phyloP scores from a whole-genome alignment of 2,888 invertebrate genomes.

The Drosophila pegasa region DNA sequence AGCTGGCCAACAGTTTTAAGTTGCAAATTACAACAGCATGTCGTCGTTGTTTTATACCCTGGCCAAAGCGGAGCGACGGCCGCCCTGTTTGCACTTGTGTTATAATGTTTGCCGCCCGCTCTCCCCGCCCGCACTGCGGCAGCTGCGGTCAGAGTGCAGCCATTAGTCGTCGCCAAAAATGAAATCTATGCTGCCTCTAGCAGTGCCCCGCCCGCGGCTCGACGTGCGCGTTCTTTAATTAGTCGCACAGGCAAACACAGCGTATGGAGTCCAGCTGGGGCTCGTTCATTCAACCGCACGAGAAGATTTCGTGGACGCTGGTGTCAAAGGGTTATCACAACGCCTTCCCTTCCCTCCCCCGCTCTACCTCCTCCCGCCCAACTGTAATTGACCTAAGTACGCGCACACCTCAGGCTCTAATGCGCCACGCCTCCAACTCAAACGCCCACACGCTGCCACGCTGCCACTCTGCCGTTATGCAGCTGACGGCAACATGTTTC shows the following conservation, averaged over 20 bases:
- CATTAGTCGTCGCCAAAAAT: conserved; percentile 78
- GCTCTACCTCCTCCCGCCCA: not conserved
- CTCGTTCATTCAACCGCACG: conserved; percentile 16
- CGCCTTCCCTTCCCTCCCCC: not conserved
- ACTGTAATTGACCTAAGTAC: conserved; percentile 71
- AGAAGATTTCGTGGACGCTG: conserved; percentile 14
- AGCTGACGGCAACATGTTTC: conserved; percentile 60
- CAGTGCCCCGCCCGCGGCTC: not conserved
- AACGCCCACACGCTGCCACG: not conserved
- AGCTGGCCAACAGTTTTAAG: conserved; percentile 67
- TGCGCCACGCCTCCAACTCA: conserved; percentile 17
- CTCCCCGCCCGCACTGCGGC: conserved; percentile 41
- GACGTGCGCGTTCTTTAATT: conserved; percentile 76
- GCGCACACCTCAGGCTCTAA: conserved; percentile 61
- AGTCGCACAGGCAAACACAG: conserved; percentile 48
- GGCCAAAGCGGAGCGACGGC: not conserved
- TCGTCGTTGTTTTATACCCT: conserved; percentile 25
- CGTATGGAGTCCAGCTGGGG: conserved; percentile 10
- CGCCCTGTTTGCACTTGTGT: conserved; percentile 22
- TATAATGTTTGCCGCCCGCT: conserved; percentile 45
- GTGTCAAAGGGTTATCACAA: conserved; percentile 70
- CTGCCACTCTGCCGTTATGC: not conserved
- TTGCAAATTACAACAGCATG: conserved; percentile 68
- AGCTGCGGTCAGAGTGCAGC: conserved; percentile 71
- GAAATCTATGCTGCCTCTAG: conserved; percentile 62